Base-by-base conservation (phyloP, 1,140 invertebrate species). In the Pseudomyrmex concolor region DNA sequence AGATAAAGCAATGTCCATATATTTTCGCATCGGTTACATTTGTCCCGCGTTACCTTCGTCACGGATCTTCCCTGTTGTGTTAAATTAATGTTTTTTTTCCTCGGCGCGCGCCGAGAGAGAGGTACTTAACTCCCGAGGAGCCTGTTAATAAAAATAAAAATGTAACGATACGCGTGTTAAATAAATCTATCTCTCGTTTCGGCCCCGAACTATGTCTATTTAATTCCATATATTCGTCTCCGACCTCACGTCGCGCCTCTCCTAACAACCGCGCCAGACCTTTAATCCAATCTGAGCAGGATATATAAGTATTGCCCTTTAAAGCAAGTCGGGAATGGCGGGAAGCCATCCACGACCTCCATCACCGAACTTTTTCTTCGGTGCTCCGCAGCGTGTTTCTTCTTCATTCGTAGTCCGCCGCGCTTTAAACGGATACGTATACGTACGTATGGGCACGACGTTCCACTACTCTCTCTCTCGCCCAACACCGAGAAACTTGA, bases 261-360 rank as follows among this genome's bases (percentile, higher is more conserved):
- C 45, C 34, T 59, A 78, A 81, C 78, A 85, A 84, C 34, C 71
- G 77, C 89, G 73, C 66, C 88, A 90, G 91, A 91, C 92, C 91
- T 93, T 92, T 92, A 92, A 93, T 91, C 91, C 91, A 89, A 92
- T 92, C 86, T 89, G 84, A 87, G 83, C 34, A 34, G 34, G 34
- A 7, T 34, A 34, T 88, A 89, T 90, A 91, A 91, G 85, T 85
- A 73, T 72, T 85, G 90, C 89, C 90, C 86, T 91, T 91, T 90
- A 91, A 91, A 90, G 72, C 86, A 83, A 74, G 73, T 73, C n/a
- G 73, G 73, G 82, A 83, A 83, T 80, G 76, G 68, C 85, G 86
- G 72, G 71, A 85, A 73, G 60, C 60, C 85, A 81, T 72, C 70
- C 74, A 51, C 19, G 19, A 62, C 77, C 84, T 62, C 71, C 80